Evolutionary conservation across 2,113 vertebrate genomes (phyloP).

Genomic region (Misgurnus anguillicaudatus): DNA sequence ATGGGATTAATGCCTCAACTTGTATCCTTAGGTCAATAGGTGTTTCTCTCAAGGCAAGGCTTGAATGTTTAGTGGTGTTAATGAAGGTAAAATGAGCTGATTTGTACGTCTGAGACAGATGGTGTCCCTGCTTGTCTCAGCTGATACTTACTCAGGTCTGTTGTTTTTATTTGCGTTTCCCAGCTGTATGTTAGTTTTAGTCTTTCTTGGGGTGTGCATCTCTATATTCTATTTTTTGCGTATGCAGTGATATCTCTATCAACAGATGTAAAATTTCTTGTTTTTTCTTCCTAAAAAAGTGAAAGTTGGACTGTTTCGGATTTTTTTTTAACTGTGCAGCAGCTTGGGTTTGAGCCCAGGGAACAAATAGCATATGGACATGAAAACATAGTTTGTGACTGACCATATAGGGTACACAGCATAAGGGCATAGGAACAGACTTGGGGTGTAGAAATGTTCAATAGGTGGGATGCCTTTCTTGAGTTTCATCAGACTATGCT

Average conservation of each 20-base stretch:
- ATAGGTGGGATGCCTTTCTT: background rate
- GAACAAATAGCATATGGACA: slow-evolving; percentile 26
- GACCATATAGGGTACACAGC: slow-evolving; percentile 1
- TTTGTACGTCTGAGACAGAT: slow-evolving; percentile 64
- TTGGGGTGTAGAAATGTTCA: background rate
- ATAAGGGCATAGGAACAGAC: background rate
- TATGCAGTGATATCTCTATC: background rate
- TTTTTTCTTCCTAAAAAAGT: background rate
- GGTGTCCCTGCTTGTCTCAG: slow-evolving; percentile 57
- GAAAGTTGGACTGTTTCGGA: slow-evolving; percentile 7
- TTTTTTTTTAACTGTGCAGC: slow-evolving; percentile 27
- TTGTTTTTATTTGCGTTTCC: slow-evolving; percentile 45
- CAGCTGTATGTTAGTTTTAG: background rate
- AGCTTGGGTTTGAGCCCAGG: slow-evolving; percentile 31
- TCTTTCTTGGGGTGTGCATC: background rate
- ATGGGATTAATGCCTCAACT: background rate
- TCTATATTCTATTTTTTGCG: background rate
- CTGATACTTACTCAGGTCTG: slow-evolving; percentile 47
- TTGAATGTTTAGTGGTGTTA: slow-evolving; percentile 28
- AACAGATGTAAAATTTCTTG: background rate
- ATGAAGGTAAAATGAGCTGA: slow-evolving; percentile 39
- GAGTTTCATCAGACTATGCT: slow-evolving; percentile 13
- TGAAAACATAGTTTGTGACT: background rate
- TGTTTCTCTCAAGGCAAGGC: slow-evolving; percentile 9
- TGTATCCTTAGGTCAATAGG: background rate